A percentile compares a stretch with the other conserved stretches of the same genome.
These are phyloP conservation scores for Sinocyclocheilus grahami DNA, from an alignment of 2,113 vertebrate genomes.

Conservation along the genomic window DNA sequence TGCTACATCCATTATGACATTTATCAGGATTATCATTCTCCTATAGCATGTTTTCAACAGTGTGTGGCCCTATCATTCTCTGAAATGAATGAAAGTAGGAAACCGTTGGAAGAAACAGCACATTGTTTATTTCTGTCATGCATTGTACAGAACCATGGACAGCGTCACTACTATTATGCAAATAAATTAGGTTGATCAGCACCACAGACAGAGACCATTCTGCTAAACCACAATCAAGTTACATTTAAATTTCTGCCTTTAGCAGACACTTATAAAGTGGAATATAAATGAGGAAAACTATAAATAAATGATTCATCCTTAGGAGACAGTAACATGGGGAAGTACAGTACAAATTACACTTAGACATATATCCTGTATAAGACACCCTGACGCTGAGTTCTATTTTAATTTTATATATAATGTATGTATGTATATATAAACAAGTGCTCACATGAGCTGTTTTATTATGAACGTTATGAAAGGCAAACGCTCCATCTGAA, in stretches of 20 bases:
- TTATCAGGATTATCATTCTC: neutral
- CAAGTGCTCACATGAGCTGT: neutral
- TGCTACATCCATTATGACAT: conserved; percentile 7
- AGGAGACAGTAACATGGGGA: neutral
- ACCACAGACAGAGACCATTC: neutral
- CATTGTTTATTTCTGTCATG: neutral
- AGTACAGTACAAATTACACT: neutral
- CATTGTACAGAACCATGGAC: conserved; percentile 4
- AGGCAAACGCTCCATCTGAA: neutral
- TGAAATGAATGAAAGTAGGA: neutral
- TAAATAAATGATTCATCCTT: neutral
- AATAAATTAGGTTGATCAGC: neutral
- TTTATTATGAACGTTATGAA: neutral
- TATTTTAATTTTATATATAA: too few species aligned
- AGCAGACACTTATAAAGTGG: neutral
- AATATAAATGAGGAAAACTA: neutral
- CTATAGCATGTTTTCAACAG: neutral
- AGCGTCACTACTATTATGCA: neutral
- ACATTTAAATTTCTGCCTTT: neutral
- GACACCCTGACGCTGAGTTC: too few species aligned
- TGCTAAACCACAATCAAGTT: neutral
- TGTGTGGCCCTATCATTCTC: neutral
- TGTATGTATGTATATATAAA: too few species aligned
- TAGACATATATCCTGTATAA: too few species aligned
- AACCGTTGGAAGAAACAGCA: neutral